Evolutionary conservation across 92 coral and sea anemone species (phyloP).

Genomic region (Bergia puertoricense): DNA sequence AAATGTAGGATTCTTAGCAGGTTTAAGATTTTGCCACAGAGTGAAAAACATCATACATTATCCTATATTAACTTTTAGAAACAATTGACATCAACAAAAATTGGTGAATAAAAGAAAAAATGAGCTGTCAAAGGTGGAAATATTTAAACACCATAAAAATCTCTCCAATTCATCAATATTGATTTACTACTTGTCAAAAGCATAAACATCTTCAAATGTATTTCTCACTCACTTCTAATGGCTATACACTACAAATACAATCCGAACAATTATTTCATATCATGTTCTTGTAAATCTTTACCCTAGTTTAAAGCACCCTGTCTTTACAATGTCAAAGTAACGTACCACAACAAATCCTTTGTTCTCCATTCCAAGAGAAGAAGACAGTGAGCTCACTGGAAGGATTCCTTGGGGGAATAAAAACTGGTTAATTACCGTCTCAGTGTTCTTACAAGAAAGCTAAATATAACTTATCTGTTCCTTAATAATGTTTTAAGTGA

Average conservation of each 20-base stretch:
- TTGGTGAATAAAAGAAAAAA: no score
- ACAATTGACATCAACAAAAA: no score
- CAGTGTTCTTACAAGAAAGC: no score
- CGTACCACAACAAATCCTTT: conserved; percentile 33
- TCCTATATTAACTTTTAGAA: no score
- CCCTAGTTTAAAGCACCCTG: not conserved
- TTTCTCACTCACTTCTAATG: not conserved
- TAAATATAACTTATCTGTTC: not conserved
- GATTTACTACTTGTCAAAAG: not conserved
- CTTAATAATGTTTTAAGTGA: not conserved
- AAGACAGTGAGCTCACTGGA: conserved; percentile 31
- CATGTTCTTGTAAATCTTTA: no score
- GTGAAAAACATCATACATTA: no score
- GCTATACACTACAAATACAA: not conserved
- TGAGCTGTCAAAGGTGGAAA: not conserved
- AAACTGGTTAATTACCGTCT: not conserved
- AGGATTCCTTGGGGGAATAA: conserved; percentile 10
- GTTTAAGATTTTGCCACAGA: no score
- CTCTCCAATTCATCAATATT: not conserved
- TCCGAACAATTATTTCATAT: no score
- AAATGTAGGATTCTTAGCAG: no score
- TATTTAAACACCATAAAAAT: not conserved
- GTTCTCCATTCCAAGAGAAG: conserved; percentile 34
- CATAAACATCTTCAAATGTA: not conserved
- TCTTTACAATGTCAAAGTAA: not conserved